phyloP scores from a whole-genome alignment of 2,888 invertebrate genomes.

The Melangyna quadrimaculata region DNA sequence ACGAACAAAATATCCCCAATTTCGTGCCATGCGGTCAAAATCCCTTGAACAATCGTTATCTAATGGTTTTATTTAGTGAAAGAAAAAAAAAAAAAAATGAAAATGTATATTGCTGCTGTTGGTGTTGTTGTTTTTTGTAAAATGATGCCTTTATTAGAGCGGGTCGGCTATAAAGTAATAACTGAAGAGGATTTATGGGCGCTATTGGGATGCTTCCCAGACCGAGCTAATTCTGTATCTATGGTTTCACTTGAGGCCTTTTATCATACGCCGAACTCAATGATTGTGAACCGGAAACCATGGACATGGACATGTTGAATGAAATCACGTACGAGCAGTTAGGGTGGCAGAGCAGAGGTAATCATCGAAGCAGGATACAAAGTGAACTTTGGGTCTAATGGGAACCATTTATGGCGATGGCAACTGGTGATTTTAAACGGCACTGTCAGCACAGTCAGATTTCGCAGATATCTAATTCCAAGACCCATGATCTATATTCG shows the following conservation, averaged over 20 bases:
- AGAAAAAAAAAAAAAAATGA: conserved; percentile 20
- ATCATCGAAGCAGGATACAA: conserved; percentile 23
- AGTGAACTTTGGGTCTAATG: conserved; percentile 15
- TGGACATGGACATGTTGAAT: conserved; percentile 27
- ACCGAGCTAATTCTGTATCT: neutral
- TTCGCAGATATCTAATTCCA: conserved; percentile 16
- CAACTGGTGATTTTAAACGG: conserved; percentile 29
- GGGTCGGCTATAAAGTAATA: conserved; percentile 34
- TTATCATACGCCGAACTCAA: conserved; percentile 15
- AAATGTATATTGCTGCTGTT: neutral
- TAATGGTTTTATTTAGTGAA: conserved; percentile 61
- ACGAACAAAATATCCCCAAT: conserved; percentile 15
- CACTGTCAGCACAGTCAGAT: conserved; percentile 6
- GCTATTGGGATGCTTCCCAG: conserved; percentile 1
- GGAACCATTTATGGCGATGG: conserved; percentile 21
- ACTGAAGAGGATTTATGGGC: conserved; percentile 19
- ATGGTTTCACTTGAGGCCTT: conserved; percentile 19
- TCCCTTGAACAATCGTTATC: conserved; percentile 67
- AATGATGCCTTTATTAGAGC: conserved; percentile 29
- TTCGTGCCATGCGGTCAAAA: conserved; percentile 57
- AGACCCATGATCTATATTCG: neutral
- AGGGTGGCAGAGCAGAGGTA: neutral
- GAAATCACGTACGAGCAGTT: conserved; percentile 2
- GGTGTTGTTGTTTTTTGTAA: conserved; percentile 3
- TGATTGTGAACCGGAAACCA: neutral